Evolutionary conservation across 30 jellyfish, hydroid and myxozoan species (phyloP).

Genomic region (Aurelia aurita complex sp. Pacific): DNA sequence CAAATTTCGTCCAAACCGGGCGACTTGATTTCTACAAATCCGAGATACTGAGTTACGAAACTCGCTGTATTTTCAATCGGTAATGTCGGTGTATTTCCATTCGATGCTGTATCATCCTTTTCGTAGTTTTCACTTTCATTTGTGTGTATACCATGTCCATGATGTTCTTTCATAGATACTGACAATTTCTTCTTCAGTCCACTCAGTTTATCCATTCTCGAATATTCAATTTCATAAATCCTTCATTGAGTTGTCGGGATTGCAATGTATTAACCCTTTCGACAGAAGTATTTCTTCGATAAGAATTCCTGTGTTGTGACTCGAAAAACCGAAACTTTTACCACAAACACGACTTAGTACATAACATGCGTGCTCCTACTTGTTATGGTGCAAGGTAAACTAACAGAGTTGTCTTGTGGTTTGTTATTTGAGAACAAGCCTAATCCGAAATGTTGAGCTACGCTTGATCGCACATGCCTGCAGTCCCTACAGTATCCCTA

Average conservation of each 20-base stretch:
- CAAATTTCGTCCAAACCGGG: constrained; percentile 94
- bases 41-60: constrained; percentile 72
- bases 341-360: constrained; percentile 51
- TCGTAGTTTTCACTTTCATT: constrained; percentile 18
- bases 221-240: constrained; percentile 48
- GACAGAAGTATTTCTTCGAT: not conserved
- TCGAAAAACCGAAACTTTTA: constrained; percentile 28
- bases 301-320: constrained; percentile 50
- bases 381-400: constrained; percentile 22
- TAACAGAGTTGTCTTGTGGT: constrained; percentile 60
- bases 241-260: constrained; percentile 43
- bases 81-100: constrained; percentile 40
- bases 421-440: constrained; percentile 53
- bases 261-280: constrained; percentile 45
- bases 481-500: constrained; percentile 41
- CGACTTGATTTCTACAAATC: constrained; percentile 77
- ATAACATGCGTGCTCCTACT: constrained; percentile 40
- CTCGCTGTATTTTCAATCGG: constrained; percentile 27
- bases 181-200: constrained; percentile 56
- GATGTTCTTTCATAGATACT: constrained; percentile 43
- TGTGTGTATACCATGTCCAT: not conserved
- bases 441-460: constrained; percentile 41
- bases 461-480: constrained; percentile 50
- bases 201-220: constrained; percentile 54
- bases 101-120: constrained; percentile 9